Conservation (phyloP, 2,888 invertebrate species). For the Rhimphoctona megacephalus region DNA sequence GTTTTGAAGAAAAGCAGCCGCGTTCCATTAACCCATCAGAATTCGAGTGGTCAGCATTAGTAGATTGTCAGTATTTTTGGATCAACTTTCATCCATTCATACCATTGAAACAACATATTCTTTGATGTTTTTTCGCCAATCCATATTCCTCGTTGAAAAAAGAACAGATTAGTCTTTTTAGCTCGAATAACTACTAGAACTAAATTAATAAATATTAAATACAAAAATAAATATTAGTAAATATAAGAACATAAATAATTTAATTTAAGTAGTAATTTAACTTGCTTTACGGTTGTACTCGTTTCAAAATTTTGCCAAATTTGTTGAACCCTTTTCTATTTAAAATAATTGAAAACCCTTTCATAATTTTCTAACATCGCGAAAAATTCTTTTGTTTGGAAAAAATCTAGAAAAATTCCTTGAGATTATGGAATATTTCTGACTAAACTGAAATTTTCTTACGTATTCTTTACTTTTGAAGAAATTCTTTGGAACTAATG, state of each 20-base stretch:
- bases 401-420: no score
- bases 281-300: neutral
- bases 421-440: no score
- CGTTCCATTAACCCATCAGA: neutral
- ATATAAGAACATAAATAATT: neutral
- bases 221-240: neutral
- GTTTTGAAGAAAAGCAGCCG: conserved; percentile 27
- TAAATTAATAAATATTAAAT: neutral
- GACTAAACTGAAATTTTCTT: no score
- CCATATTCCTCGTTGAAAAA: neutral
- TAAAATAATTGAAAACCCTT: no score
- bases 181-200: neutral
- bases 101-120: neutral
- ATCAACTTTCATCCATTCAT: neutral
- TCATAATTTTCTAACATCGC: no score
- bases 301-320: no score
- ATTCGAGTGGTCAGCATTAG: conserved; percentile 11
- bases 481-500: neutral
- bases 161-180: neutral
- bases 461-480: neutral
- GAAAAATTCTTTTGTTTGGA: no score
- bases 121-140: neutral
- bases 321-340: no score
- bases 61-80: conserved; percentile 27
- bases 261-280: neutral